Conservation (phyloP, 1,140 invertebrate genomes). For the Drosophila malerkotliana region DNA sequence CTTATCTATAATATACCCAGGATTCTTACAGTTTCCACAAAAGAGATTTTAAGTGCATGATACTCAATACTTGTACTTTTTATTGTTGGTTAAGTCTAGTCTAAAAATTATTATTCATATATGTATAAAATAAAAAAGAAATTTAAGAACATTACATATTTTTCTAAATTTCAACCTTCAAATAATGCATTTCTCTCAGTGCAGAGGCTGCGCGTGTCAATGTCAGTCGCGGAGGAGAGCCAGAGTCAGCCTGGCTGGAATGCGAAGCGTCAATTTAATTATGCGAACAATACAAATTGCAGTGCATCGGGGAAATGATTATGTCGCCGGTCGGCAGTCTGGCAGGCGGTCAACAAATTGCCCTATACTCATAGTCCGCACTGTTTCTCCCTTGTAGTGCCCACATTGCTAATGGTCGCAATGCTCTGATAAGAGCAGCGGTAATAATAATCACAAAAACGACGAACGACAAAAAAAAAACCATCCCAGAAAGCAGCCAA, state of each 20-base stretch:
- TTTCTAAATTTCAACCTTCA: neutral
- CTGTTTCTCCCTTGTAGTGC: no score
- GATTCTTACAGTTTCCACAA: neutral
- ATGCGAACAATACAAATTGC: slow-evolving; percentile 82
- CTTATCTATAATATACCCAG: no score
- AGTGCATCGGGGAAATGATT: slow-evolving; percentile 67
- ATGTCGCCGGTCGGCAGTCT: slow-evolving; percentile 55
- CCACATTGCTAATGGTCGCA: slow-evolving; percentile 28
- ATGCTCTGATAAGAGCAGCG: slow-evolving; percentile 26
- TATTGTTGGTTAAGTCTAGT: no score
- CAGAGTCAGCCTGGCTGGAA: slow-evolving; percentile 42
- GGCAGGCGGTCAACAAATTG: slow-evolving; percentile 64
- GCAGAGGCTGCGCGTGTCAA: slow-evolving; percentile 69
- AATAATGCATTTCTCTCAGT: neutral
- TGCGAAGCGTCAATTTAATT: slow-evolving; percentile 81
- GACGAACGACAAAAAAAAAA: neutral
- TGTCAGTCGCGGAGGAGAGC: slow-evolving; percentile 49
- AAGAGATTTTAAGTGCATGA: no score
- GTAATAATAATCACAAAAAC: slow-evolving; percentile 46
- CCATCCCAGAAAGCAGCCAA: neutral
- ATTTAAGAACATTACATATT: neutral
- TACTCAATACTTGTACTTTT: no score
- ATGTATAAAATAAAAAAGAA: no score
- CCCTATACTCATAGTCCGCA: slow-evolving; percentile 2
- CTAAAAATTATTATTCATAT: no score